Evolutionary conservation across 2,113 vertebrate species (phyloP).

Genomic region (Chaenocephalus aceratus): DNA sequence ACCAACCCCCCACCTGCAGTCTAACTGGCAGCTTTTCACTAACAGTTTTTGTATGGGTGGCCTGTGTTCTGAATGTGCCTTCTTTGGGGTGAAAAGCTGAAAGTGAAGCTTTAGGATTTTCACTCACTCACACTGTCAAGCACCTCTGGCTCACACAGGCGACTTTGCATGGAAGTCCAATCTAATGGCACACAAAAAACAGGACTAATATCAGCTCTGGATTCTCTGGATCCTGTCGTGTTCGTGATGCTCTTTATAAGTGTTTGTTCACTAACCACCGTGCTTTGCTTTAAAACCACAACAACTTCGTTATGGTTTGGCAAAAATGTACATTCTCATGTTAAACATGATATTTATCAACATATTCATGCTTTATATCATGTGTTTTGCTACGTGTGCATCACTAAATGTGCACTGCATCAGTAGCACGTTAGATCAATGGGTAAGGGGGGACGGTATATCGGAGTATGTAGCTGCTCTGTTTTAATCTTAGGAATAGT

Average conservation of each 20-base stretch:
- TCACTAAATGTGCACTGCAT: background rate
- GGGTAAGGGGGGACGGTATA: background rate
- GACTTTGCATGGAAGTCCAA: conserved; percentile 29
- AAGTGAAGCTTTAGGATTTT: conserved; percentile 20
- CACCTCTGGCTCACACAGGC: conserved; percentile 48
- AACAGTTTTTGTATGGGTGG: conserved; percentile 32
- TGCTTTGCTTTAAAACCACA: conserved; percentile 28
- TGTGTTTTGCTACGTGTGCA: background rate
- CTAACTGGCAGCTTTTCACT: conserved; percentile 60
- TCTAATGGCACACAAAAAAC: background rate
- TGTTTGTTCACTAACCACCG: conserved; percentile 45
- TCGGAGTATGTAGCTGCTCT: background rate
- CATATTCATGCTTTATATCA: conserved; percentile 12
- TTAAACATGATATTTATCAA: conserved; percentile 15
- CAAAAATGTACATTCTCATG: conserved; percentile 4
- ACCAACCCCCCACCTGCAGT: conserved; percentile 33
- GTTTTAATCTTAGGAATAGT: background rate
- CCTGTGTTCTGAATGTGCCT: conserved; percentile 42
- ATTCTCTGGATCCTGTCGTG: background rate
- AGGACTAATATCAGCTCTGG: conserved; percentile 10
- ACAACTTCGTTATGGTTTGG: conserved; percentile 5
- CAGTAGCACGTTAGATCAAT: conserved; percentile 1
- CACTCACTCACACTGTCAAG: conserved; percentile 17
- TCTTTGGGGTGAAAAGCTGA: conserved; percentile 8
- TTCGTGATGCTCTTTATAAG: conserved; percentile 10